A percentile compares a stretch with the other conserved stretches of the same genome.
These are phyloP conservation scores for Papilio demoleus DNA, from an alignment of 2,888 invertebrate species.

Conservation along the genomic window DNA sequence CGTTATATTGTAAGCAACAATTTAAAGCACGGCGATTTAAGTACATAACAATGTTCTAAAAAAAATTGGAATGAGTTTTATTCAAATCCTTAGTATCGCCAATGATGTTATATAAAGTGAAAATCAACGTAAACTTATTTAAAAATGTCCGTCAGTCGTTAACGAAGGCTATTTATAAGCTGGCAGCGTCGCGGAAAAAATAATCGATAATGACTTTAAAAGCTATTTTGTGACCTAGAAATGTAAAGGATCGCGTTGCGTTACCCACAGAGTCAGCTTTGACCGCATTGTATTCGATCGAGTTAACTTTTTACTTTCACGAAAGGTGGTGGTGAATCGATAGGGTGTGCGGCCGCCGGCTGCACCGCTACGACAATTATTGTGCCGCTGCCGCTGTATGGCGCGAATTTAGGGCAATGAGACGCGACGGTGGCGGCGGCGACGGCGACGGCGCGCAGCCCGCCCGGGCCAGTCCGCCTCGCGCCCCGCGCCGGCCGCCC, in stretches of 20 bases:
- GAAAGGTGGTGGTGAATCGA: conserved; percentile 74
- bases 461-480: conserved; percentile 65
- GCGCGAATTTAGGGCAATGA: conserved; percentile 78
- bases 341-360: conserved; percentile 72
- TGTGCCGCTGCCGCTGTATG: conserved; percentile 72
- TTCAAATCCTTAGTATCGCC: neutral
- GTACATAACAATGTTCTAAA: neutral
- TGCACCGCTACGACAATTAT: conserved; percentile 75
- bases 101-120: conserved; percentile 2
- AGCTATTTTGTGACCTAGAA: conserved; percentile 74
- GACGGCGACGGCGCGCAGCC: conserved; percentile 47
- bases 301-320: conserved; percentile 79
- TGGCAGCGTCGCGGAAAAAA: conserved; percentile 49
- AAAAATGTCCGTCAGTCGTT: conserved; percentile 28
- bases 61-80: neutral
- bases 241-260: conserved; percentile 66
- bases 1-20: neutral
- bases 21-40: neutral
- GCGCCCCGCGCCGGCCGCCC: conserved; percentile 70
- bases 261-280: conserved; percentile 53
- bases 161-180: conserved; percentile 43
- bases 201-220: conserved; percentile 68
- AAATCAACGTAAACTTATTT: conserved; percentile 16
- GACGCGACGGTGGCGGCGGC: conserved; percentile 47
- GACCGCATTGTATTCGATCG: conserved; percentile 78